A percentile compares a stretch with the other conserved stretches of the same genome.
Conservation (phyloP, 2,113 vertebrate species). For the Oryzias curvinotus region DNA sequence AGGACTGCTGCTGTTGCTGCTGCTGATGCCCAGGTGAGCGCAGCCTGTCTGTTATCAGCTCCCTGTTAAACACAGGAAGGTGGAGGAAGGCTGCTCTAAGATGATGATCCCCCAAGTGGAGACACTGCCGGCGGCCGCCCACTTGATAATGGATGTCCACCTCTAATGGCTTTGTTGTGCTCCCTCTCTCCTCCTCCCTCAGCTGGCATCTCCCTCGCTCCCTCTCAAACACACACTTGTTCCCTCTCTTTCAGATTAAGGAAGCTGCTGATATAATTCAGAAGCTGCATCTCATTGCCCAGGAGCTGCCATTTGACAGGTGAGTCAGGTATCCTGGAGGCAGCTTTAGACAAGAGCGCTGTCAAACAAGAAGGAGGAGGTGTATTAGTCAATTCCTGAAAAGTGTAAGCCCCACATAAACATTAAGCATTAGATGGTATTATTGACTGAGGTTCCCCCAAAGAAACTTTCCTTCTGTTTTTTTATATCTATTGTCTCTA, state of each 20-base stretch:
- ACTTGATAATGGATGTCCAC: slow-evolving; percentile 58
- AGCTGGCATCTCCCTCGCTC: slow-evolving; percentile 30
- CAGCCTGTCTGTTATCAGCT: slow-evolving; percentile 66
- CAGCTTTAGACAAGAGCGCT: slow-evolving; percentile 49
- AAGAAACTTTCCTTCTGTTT: not conserved
- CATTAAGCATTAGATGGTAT: slow-evolving; percentile 13
- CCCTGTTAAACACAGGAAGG: slow-evolving; percentile 63
- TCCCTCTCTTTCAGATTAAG: slow-evolving; percentile 85
- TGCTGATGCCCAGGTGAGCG: slow-evolving; percentile 73
- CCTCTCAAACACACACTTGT: slow-evolving; percentile 4
- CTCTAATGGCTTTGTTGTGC: slow-evolving; percentile 41
- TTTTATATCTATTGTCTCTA: slow-evolving; percentile 12
- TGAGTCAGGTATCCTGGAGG: slow-evolving; percentile 69
- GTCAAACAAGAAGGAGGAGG: slow-evolving; percentile 41
- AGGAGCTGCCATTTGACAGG: slow-evolving; percentile 99
- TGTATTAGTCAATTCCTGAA: slow-evolving; percentile 30
- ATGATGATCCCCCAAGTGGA: slow-evolving; percentile 66
- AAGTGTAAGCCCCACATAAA: slow-evolving; percentile 6
- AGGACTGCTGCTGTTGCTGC: slow-evolving; percentile 63
- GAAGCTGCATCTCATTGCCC: slow-evolving; percentile 97
- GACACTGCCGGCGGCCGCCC: slow-evolving; percentile 55
- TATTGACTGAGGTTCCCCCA: not conserved
- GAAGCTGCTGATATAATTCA: slow-evolving; percentile 99
- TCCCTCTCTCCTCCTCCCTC: slow-evolving; percentile 37
- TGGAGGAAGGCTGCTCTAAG: slow-evolving; percentile 64